A percentile compares a stretch with the other conserved stretches of the same genome.
Conservation (phyloP, 2,113 vertebrate species). For the Diphyllodes magnificus region DNA sequence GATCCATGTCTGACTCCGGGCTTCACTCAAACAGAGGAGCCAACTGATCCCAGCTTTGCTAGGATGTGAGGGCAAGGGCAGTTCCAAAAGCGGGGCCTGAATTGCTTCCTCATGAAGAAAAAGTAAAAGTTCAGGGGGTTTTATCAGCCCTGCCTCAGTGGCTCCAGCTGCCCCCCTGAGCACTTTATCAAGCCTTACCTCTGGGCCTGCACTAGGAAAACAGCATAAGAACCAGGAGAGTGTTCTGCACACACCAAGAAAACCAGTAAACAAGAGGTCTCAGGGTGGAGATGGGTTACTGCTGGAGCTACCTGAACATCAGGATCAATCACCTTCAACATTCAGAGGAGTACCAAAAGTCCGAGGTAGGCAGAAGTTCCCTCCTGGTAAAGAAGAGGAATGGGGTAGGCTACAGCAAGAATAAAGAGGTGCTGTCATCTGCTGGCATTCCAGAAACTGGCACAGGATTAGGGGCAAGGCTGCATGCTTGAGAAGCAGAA, state of each 20-base stretch:
- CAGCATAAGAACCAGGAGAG: fast-evolving
- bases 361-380: background rate
- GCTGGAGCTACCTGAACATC: background rate
- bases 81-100: background rate
- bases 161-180: background rate
- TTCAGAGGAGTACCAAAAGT: background rate
- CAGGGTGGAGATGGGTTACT: background rate
- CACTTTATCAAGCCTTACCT: background rate
- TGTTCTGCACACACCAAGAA: background rate
- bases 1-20: background rate
- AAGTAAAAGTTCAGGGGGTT: background rate
- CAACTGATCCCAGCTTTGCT: background rate
- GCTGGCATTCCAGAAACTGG: background rate
- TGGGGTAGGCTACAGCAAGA: background rate
- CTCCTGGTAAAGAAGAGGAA: background rate
- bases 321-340: background rate
- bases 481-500: background rate
- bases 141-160: background rate
- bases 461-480: background rate
- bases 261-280: background rate
- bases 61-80: background rate
- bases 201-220: background rate
- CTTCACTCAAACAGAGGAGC: background rate
- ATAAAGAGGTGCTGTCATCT: background rate
- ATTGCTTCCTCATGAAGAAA: background rate